A percentile compares a stretch with the other conserved stretches of the same genome.
Conservation (phyloP, 2,113 vertebrate genomes). For the Lethenteron reissneri region DNA sequence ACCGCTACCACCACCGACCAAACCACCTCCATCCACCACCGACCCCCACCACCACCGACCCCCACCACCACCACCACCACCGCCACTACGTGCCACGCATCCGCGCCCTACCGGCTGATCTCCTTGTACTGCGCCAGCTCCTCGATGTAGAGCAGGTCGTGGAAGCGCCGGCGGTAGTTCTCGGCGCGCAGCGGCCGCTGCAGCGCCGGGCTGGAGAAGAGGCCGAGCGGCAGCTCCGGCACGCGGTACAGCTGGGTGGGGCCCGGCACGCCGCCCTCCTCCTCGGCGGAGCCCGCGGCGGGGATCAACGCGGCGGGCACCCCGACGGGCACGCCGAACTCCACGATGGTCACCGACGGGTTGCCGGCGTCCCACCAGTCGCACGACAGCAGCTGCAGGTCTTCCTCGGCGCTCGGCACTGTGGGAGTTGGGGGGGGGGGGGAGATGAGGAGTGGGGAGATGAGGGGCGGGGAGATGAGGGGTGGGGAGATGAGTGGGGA, state of each 20-base stretch:
- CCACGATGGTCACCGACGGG: not conserved
- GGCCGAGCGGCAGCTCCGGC: constrained; percentile 44
- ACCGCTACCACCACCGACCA: no score
- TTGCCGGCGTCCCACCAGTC: not conserved
- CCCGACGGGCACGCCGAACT: constrained; percentile 43
- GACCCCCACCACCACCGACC: no score
- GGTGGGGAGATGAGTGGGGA: no score
- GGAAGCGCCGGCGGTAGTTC: constrained; percentile 84
- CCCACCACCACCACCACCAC: no score
- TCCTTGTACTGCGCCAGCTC: constrained; percentile 98
- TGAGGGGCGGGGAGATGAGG: no score
- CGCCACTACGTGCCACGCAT: no score
- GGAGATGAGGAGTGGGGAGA: no score
- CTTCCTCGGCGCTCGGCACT: no score
- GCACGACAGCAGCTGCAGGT: not conserved
- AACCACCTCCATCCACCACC: no score
- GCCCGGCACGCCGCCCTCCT: constrained; percentile 75
- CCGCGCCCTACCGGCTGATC: constrained; percentile 82
- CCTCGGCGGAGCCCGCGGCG: constrained; percentile 64
- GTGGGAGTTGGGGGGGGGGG: no score
- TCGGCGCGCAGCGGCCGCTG: constrained; percentile 78
- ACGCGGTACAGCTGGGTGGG: constrained; percentile 96
- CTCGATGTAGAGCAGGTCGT: constrained; percentile 94
- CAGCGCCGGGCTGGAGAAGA: constrained; percentile 94
- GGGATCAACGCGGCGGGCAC: constrained; percentile 70